Evolutionary conservation across 2,113 vertebrate species (phyloP).

Genomic region (Megalops atlanticus): DNA sequence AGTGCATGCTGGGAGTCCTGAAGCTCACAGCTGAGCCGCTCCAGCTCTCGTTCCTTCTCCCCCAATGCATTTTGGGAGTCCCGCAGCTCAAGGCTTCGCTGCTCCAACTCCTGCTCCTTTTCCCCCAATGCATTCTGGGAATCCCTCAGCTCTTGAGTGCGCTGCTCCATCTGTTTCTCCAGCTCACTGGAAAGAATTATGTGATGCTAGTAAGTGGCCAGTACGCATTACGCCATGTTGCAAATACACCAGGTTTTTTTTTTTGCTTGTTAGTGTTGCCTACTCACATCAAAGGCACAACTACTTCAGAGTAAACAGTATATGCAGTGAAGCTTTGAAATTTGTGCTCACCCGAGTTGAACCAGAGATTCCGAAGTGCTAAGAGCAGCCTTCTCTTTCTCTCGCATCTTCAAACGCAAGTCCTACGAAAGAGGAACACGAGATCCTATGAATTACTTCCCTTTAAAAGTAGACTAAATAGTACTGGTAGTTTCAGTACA

Average conservation of each 20-base stretch:
- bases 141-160: conserved; percentile 55
- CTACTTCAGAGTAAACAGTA: no score
- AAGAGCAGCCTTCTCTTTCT: not conserved
- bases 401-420: conserved; percentile 20
- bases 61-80: conserved; percentile 41
- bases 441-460: not conserved
- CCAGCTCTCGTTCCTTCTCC: conserved; percentile 57
- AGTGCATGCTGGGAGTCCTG: conserved; percentile 45
- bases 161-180: conserved; percentile 70
- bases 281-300: no score
- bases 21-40: not conserved
- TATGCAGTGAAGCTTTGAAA: no score
- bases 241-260: no score
- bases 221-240: not conserved
- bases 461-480: not conserved
- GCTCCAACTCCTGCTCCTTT: conserved; percentile 52
- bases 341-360: not conserved
- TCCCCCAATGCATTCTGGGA: conserved; percentile 55
- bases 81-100: not conserved
- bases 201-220: not conserved
- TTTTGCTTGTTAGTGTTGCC: no score
- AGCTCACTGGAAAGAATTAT: conserved; percentile 64
- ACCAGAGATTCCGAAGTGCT: not conserved
- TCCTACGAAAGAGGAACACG: not conserved
- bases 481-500: no score